A percentile compares a stretch with the other conserved stretches of the same genome.
These are phyloP conservation scores for Eristalis pertinax DNA, from an alignment of 2,888 invertebrate genomes.

Conservation along the genomic window DNA sequence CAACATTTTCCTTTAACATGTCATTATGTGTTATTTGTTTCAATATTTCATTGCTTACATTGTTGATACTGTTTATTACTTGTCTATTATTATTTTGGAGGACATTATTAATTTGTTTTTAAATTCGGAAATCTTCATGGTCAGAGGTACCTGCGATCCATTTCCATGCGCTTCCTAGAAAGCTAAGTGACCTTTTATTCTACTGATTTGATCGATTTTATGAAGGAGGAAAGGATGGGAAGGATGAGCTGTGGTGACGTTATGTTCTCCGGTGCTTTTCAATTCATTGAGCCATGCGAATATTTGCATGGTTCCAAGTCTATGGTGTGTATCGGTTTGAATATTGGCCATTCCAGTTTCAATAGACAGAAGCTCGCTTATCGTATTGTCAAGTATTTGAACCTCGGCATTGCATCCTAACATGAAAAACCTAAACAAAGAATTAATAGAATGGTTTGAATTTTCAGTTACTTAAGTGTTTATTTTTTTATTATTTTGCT, in stretches of 20 bases:
- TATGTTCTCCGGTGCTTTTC: background rate
- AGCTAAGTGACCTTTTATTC: conserved; percentile 29
- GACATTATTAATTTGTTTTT: conserved; percentile 30
- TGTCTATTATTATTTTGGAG: conserved; percentile 38
- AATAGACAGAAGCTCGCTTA: background rate
- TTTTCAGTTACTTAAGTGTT: conserved; percentile 13
- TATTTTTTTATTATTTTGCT: conserved; percentile 19
- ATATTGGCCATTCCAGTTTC: background rate
- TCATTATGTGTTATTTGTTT: too few relatives aligned
- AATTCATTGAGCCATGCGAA: background rate
- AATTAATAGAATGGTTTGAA: background rate
- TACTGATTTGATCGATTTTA: background rate
- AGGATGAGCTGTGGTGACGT: background rate
- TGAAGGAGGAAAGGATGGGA: conserved; percentile 5
- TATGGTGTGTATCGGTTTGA: background rate
- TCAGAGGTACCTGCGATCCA: conserved; percentile 48
- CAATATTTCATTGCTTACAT: conserved; percentile 28
- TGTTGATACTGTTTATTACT: conserved; percentile 30
- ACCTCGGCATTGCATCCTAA: background rate
- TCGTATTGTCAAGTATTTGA: background rate
- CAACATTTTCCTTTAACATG: conserved; percentile 10
- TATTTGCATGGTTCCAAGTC: background rate
- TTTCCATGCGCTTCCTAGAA: conserved; percentile 45
- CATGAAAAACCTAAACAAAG: background rate
- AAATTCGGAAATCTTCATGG: conserved; percentile 45